Evolutionary conservation across 2,113 vertebrate genomes (phyloP).

Genomic region (Amphilophus citrinellus): DNA sequence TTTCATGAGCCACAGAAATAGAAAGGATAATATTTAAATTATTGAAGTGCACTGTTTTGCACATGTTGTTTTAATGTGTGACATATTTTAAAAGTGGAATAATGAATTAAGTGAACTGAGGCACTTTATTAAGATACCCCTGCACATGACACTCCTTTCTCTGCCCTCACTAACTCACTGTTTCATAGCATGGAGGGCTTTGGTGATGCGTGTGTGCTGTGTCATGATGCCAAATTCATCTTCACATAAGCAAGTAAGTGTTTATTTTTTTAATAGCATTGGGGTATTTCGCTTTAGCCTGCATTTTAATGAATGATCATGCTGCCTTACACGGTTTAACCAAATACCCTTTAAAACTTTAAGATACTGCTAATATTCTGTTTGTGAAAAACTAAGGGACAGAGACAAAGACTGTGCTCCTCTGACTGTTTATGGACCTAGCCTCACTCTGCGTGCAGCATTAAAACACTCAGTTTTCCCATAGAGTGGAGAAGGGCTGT

Average conservation of each 20-base stretch:
- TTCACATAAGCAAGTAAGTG: background rate
- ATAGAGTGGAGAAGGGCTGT: background rate
- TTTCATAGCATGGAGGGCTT: background rate
- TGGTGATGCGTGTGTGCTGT: background rate
- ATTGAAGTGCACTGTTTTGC: fast-evolving
- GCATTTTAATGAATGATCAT: background rate
- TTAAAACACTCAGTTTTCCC: background rate
- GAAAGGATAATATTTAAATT: background rate
- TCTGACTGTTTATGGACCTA: background rate
- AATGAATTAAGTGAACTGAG: background rate
- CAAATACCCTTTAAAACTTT: background rate
- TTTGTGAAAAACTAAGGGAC: background rate
- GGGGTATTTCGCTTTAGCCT: background rate
- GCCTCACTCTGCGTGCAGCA: background rate
- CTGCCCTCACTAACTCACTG: background rate
- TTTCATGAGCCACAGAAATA: background rate
- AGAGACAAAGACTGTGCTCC: background rate
- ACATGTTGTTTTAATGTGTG: background rate
- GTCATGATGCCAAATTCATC: background rate
- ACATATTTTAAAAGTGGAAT: background rate
- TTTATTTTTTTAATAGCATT: background rate
- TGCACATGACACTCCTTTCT: too few species aligned
- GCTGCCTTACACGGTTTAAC: background rate
- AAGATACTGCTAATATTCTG: background rate
- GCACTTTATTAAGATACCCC: background rate